Base-by-base conservation (phyloP, 1,140 invertebrate genomes). In the Protaetia brevitarsis region DNA sequence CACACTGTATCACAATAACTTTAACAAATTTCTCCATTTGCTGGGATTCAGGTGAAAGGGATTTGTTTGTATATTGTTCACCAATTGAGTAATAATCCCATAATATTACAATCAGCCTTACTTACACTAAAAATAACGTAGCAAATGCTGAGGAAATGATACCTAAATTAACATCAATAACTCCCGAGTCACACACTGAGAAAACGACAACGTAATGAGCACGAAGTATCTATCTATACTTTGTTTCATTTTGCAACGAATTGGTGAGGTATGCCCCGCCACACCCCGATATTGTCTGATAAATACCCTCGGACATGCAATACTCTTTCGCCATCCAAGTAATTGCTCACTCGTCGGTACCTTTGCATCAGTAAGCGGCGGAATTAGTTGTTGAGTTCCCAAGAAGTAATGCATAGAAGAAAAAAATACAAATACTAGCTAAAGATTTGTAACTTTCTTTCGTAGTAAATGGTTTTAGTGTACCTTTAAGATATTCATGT, bases 261-360 rank as follows among this genome's bases (percentile, higher is more conserved):
- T 45, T 13, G 41, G 41, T 45, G n/a, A 45, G 41, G 41, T 45
- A 45, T 19, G 16, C 41, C 41, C 41, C 41, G 41, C 41, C 41
- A 16, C 41, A 16, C 41, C 41, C n/a, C 41, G n/a, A 21, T 45
- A 45, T 45, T 16, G 41, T 45, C 41, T 13, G 10, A 45, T 45
- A 45, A 45, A 45, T 45, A 45, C 41, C 41, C 41, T 45, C 23
- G 19, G 41, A 45, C 41, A 45, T 45, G 41, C 41, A 45, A 45
- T 13, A 10, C 41, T 13, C 10, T 45, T 45, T 4, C 41, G 13
- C 23, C 41, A 45, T 45, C 13, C 16, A 13, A 19, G 4, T 45
- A 19, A 13, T 19, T 45, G 23, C n/a, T n/a, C n/a, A n/a, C n/a
- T n/a, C 16, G 13, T 45, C 41, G 41, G 41, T 19, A 21, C 23